phyloP scores from a whole-genome alignment of 2,113 vertebrate species.

The Ginglymostoma cirratum region DNA sequence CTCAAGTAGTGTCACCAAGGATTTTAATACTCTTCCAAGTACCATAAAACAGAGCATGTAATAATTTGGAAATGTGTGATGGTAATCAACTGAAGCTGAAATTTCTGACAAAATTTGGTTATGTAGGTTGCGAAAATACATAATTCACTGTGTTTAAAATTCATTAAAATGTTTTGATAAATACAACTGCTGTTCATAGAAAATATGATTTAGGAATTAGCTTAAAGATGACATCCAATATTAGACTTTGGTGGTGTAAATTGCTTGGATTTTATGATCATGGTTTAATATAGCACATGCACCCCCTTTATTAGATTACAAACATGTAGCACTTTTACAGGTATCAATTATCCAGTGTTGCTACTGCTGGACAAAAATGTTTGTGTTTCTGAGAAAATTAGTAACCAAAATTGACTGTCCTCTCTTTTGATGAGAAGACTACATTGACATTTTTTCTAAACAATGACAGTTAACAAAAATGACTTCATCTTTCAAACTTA shows the following conservation, averaged over 20 bases:
- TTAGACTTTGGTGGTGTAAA: neutral
- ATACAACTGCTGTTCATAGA: neutral
- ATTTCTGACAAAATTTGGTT: neutral
- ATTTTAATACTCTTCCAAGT: neutral
- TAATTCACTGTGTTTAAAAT: neutral
- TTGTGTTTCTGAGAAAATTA: constrained; percentile 2
- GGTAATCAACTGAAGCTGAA: neutral
- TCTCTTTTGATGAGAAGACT: constrained; percentile 1
- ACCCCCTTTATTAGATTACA: neutral
- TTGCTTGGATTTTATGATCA: neutral
- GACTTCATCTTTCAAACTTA: neutral
- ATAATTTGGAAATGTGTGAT: neutral
- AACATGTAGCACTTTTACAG: neutral
- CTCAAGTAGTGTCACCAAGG: neutral
- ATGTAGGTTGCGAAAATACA: neutral
- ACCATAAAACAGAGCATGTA: neutral
- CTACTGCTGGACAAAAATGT: neutral
- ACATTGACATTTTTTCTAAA: neutral
- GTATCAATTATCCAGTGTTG: neutral
- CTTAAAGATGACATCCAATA: neutral
- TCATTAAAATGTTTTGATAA: neutral
- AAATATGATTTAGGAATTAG: neutral
- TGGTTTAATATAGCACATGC: neutral
- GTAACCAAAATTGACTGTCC: neutral
- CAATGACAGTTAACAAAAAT: neutral